Base-by-base conservation (phyloP, 1,140 invertebrate species). In the Drosophila sproati region DNA sequence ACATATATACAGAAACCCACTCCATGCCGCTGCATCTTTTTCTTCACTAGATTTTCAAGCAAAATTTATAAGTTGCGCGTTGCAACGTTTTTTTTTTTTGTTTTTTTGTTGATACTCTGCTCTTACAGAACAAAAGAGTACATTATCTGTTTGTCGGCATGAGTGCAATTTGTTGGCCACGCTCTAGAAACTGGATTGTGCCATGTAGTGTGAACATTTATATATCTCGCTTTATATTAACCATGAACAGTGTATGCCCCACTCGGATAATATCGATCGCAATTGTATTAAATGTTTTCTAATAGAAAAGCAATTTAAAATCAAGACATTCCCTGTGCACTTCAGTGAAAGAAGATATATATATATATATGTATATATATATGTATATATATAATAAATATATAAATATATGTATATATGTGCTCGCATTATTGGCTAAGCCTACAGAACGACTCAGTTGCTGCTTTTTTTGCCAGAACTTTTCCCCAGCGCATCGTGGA, bases 291-390 rank as follows among this genome's bases (percentile, higher is more conserved):
- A 10, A 3, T 43, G 39, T 6, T 43, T 43, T 43, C n/a, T 43
- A 43, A n/a, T 43, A 43, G 39, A 43, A 43, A 43, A 43, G 39
- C 39, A 43, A 43, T 43, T 43, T 43, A 43, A 43, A 43, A 43
- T n/a, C 39, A 43, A 43, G 39, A 4, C 39, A 43, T 43, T 43
- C 39, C 39, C 39, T 4, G 2, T 43, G 39, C 39, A 43, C 10
- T 43, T n/a, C 39, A 4, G 39, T n/a, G 39, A 5, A 43, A 4
- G 39, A n/a, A 6, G 5, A 7, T 37, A 4, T 43, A n/a, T 43
- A 2, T 43, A 43, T n/a, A n/a, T 43, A 43, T 43, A 43, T 10
- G n/a, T n/a, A n/a, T 6, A 34, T 34, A 34, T 34, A 34, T 34
- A 34, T 34, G 6, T 43, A 43, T 43, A 43, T 20, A 20, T 20